Evolutionary conservation across 2,797 vertebrate genomes (phyloP).

Genomic region (Takifugu rubripes): DNA sequence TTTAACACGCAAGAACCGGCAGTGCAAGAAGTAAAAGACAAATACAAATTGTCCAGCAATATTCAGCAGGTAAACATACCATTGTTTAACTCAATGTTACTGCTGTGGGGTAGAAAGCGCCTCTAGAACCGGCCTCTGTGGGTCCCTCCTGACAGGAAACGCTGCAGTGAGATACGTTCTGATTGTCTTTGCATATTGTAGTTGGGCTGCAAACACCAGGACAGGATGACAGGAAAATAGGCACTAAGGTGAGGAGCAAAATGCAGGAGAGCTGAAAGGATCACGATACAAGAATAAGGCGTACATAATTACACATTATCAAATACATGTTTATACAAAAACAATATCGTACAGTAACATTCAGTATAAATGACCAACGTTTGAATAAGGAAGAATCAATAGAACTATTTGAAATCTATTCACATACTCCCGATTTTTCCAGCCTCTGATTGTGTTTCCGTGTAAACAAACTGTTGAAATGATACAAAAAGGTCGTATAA

Average conservation of each 20-base stretch:
- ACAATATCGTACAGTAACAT: conserved; percentile 70
- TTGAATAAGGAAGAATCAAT: conserved; percentile 50
- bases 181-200: conserved; percentile 64
- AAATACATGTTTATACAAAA: conserved; percentile 76
- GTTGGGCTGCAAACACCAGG: conserved; percentile 50
- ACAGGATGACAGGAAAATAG: conserved; percentile 46
- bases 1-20: conserved; percentile 63
- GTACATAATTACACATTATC: conserved; percentile 65
- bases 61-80: conserved; percentile 66
- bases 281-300: conserved; percentile 68
- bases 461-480: conserved; percentile 76
- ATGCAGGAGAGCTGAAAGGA: conserved; percentile 28
- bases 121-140: conserved; percentile 36
- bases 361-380: conserved; percentile 68
- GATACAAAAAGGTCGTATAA: conserved; percentile 65
- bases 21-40: conserved; percentile 55
- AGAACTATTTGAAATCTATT: conserved; percentile 53
- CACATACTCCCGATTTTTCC: conserved; percentile 64
- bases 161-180: conserved; percentile 53
- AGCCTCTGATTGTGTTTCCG: conserved; percentile 60
- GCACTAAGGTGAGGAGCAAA: conserved; percentile 69
- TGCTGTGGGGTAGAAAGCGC: conserved; percentile 24
- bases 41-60: conserved; percentile 31
- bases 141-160: conserved; percentile 32
- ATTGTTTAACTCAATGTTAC: conserved; percentile 49